Evolutionary conservation across 2,113 vertebrate genomes (phyloP), one percentile per base, ranked within the genome.

Genomic region (Tringa solitaria): DNA sequence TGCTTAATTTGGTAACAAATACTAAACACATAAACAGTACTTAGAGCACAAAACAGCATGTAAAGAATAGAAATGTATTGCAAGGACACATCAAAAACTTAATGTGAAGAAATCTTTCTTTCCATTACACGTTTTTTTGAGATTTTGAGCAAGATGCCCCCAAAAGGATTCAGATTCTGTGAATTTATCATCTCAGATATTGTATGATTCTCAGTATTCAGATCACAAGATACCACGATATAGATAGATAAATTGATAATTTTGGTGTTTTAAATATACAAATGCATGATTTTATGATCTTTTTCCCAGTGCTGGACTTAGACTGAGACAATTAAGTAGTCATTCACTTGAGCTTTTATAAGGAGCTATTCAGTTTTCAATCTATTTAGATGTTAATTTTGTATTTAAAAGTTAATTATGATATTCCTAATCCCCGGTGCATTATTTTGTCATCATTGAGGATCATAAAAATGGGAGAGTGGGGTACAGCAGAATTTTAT

Each of bases 351-450:
- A 53, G 57, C 20, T 75, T 91, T 85, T 51, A 39, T 30, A 74
- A 83, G 14, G 11, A 80, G 8, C 12, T 82, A 35, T 70, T 92
- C 6, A 0, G 10, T 77, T 89, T 89, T 88, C 39, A 83, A 75
- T 73, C 7, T 83, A 68, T 80, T 93, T 41, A 77, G 20, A 35
- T 88, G 46, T 84, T 93, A 94, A 95, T 93, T 94, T 95, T 93
- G 43, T 51, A 74, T 86, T 88, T 90, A 70, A 94, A 91, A 92
- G 23, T 54, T 95, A 96, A 97, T 93, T 96, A 94, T 22, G 5
- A 48, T 60, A 93, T 74, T 84, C 30, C 3, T 10, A 80, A 74
- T 88, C 95, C 88, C 88, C 53, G 12, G 9, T 68, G 95, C 22
- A 72, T 88, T 93, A 69, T 95, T 92, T 92, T 73, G 57, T 82